phyloP scores from a whole-genome alignment of 2,888 invertebrate genomes.

The Ophioninae sp. region DNA sequence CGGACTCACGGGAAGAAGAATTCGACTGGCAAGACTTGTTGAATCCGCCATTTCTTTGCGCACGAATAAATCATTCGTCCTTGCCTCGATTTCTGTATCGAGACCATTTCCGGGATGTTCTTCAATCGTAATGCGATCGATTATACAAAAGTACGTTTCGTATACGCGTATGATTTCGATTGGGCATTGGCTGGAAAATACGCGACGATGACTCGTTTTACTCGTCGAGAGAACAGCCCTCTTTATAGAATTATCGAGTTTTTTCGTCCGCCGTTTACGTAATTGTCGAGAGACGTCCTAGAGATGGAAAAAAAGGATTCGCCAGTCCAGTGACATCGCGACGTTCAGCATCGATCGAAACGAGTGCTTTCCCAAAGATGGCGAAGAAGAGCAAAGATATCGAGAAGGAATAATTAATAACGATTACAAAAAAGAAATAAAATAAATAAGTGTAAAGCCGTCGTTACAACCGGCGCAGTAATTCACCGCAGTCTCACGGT shows the following conservation, averaged over 20 bases:
- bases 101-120: neutral
- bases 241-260: neutral
- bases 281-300: conserved; percentile 25
- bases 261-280: neutral
- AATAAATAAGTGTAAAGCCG: conserved; percentile 20
- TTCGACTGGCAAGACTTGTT: neutral
- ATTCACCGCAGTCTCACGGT: conserved; percentile 52
- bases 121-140: neutral
- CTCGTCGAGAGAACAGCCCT: neutral
- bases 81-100: neutral
- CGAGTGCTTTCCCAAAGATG: conserved; percentile 6
- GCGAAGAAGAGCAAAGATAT: conserved; percentile 3
- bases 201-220: neutral
- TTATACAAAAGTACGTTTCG: neutral
- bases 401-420: neutral
- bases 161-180: neutral
- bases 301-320: neutral
- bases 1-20: neutral
- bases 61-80: neutral
- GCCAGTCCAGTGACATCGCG: neutral
- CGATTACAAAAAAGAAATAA: neutral
- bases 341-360: conserved; percentile 21
- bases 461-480: conserved; percentile 44
- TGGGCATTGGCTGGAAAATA: neutral
- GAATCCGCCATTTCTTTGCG: conserved; percentile 21